Conservation (phyloP, 2,797 vertebrate species). For the Xiphophorus birchmanni region DNA sequence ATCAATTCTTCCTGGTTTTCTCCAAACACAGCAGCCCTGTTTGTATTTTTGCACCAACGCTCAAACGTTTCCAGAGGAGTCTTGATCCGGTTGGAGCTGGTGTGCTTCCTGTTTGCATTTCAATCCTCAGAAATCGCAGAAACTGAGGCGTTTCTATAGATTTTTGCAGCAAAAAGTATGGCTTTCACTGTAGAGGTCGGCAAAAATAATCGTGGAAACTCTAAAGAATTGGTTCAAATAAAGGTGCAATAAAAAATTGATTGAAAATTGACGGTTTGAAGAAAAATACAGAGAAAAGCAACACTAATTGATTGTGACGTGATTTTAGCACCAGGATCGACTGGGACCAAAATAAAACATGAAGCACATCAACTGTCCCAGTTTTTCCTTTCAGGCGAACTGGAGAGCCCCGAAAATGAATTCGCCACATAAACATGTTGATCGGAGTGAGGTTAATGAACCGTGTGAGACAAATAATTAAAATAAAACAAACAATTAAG, state of each 20-base stretch:
- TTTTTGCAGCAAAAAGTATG: constrained; percentile 4
- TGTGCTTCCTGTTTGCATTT: constrained; percentile 49
- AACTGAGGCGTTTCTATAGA: background rate
- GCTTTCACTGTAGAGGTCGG: background rate
- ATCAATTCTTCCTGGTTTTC: constrained; percentile 23
- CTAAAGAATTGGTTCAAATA: background rate
- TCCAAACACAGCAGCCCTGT: constrained; percentile 7
- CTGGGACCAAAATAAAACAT: constrained; percentile 54
- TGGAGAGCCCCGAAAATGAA: constrained; percentile 48
- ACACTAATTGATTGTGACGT: background rate
- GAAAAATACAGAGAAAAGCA: background rate
- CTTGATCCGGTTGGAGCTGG: constrained; percentile 33
- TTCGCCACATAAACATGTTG: constrained; percentile 44
- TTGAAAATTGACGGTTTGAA: background rate
- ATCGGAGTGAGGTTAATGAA: constrained; percentile 36
- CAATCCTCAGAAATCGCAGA: constrained; percentile 22
- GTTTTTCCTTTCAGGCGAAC: constrained; percentile 42
- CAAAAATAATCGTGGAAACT: background rate
- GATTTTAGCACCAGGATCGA: constrained; percentile 10
- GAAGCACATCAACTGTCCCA: constrained; percentile 46
- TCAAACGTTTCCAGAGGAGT: constrained; percentile 36
- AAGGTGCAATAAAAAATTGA: background rate
- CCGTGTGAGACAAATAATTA: constrained; percentile 19
- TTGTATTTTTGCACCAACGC: constrained; percentile 32
- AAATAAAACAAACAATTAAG: constrained; percentile 55